phyloP scores from a whole-genome alignment of 2,888 invertebrate genomes.

The Machimus rusticus region DNA sequence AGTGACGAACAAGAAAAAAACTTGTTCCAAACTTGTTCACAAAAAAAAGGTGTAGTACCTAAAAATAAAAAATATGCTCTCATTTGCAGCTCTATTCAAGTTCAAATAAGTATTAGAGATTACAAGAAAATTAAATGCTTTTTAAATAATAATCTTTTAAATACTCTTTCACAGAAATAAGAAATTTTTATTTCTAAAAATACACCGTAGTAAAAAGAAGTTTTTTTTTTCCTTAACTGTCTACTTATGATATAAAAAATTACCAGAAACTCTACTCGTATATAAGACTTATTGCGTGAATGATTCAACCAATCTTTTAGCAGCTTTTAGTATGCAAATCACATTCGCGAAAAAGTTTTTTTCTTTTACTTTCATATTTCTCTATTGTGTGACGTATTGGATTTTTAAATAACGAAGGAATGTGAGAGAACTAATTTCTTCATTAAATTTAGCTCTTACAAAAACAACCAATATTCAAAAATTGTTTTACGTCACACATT shows the following conservation, averaged over 20 bases:
- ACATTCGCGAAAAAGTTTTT: not conserved
- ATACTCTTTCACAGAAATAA: not conserved
- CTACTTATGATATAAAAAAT: too few species aligned
- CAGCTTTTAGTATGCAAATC: not conserved
- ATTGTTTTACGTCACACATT: not conserved
- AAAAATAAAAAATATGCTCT: not conserved
- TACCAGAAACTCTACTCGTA: not conserved
- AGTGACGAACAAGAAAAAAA: not conserved
- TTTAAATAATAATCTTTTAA: too few species aligned
- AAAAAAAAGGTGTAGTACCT: not conserved
- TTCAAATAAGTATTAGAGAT: not conserved
- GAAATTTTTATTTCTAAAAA: not conserved
- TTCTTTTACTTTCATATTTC: not conserved
- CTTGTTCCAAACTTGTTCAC: not conserved
- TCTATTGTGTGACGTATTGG: not conserved
- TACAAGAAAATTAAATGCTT: not conserved
- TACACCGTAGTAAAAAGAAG: not conserved
- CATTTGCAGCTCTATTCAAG: not conserved
- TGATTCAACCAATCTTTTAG: not conserved
- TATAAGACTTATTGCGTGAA: not conserved
- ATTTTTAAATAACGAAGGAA: not conserved
- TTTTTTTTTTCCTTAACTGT: too few species aligned
- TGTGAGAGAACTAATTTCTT: not conserved
- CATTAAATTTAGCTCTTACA: too few species aligned
- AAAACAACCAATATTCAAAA: not conserved